Conservation (phyloP, 2,888 invertebrate genomes). For the Helleia helle region DNA sequence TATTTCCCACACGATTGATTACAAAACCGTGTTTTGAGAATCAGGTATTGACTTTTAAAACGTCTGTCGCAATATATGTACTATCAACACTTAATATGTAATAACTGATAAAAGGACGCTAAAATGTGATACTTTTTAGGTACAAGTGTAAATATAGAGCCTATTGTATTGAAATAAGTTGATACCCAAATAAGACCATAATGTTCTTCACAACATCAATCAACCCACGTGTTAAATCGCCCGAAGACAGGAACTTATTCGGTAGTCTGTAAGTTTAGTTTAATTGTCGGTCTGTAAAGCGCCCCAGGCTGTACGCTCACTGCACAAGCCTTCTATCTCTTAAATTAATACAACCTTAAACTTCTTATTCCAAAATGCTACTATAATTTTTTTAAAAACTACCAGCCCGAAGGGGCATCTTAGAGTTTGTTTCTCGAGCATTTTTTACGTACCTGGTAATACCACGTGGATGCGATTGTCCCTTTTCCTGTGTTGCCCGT, state of each 20-base stretch:
- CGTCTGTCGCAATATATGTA: too few relatives aligned
- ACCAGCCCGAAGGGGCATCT: slow-evolving; percentile 56
- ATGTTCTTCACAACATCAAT: slow-evolving; percentile 41
- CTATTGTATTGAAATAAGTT: too few relatives aligned
- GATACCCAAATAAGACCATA: too few relatives aligned
- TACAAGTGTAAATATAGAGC: too few relatives aligned
- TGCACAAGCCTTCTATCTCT: slow-evolving; percentile 19
- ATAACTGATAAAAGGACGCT: too few relatives aligned
- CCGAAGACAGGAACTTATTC: slow-evolving; percentile 62
- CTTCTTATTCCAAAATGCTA: slow-evolving; percentile 28
- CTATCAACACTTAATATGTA: too few relatives aligned
- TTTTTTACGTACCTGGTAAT: slow-evolving; percentile 63
- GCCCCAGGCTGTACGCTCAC: slow-evolving; percentile 40
- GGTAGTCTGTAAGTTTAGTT: slow-evolving; percentile 67
- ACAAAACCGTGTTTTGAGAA: slow-evolving; percentile 11
- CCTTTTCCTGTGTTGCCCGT: slow-evolving; percentile 27
- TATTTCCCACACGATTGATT: slow-evolving; percentile 13
- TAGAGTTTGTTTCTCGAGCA: slow-evolving; percentile 59
- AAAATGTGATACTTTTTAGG: too few relatives aligned
- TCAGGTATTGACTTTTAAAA: slow-evolving; percentile 10
- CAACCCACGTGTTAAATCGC: slow-evolving; percentile 59
- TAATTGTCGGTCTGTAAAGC: slow-evolving; percentile 59
- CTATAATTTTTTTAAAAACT: slow-evolving; percentile 62
- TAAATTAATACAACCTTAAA: slow-evolving; percentile 2
- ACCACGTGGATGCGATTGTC: slow-evolving; percentile 57